Evolutionary conservation across 53 echinoderm and acorn worm species (phyloP).

Genomic region (Echinarachnius parma): DNA sequence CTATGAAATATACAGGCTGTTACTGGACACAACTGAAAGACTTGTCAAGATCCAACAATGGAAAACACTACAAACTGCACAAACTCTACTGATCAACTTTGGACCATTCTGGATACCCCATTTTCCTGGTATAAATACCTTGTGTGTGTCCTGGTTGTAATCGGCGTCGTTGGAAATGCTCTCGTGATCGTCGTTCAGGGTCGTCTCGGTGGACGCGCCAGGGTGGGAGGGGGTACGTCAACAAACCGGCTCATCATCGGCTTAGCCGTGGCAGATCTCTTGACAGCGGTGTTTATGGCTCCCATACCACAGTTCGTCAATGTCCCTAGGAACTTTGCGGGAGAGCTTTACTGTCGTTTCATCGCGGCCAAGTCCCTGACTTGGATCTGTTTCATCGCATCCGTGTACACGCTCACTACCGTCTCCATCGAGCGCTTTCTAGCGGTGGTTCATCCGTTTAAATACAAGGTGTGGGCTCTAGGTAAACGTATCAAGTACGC

Average conservation of each 20-base stretch:
- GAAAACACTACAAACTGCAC: conserved; percentile 12
- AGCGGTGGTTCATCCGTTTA: conserved; percentile 19
- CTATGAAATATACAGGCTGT: too few relatives aligned
- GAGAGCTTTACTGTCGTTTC: conserved; percentile 22
- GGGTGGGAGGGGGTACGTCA: not conserved
- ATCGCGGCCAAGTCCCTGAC: not conserved
- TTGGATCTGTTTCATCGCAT: conserved; percentile 20
- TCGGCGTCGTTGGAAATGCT: conserved; percentile 19
- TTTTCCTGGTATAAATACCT: not conserved
- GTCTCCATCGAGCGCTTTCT: conserved; percentile 20
- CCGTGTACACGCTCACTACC: conserved; percentile 22
- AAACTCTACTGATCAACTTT: not conserved
- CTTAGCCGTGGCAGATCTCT: conserved; percentile 12
- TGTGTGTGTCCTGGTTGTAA: conserved; percentile 1
- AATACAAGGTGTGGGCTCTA: not conserved
- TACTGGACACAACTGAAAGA: too few relatives aligned
- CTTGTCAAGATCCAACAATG: too few relatives aligned
- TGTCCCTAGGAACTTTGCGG: conserved; percentile 12
- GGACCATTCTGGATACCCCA: not conserved
- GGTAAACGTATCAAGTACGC: not conserved
- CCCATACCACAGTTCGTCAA: conserved; percentile 10
- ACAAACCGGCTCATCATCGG: conserved; percentile 28
- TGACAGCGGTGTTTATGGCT: conserved; percentile 7
- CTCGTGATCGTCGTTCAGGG: conserved; percentile 20
- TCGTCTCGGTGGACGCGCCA: not conserved